These are phyloP conservation scores for Hippocampus guttulatus DNA, from an alignment of 2,113 vertebrate genomes.

Conservation along the genomic window DNA sequence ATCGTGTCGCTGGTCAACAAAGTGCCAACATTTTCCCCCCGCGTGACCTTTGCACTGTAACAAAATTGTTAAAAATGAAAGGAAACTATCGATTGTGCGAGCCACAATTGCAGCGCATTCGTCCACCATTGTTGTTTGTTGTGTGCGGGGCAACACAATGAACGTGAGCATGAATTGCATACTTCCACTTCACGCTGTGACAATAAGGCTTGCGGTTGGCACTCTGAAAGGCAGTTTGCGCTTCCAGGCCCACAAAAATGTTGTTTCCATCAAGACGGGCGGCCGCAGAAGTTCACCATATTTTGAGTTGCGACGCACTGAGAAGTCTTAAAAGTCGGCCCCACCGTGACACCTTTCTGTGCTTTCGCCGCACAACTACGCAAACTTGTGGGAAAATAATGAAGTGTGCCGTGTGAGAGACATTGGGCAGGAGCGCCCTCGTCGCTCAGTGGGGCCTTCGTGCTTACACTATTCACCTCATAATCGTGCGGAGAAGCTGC, in stretches of 20 bases:
- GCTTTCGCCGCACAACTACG: conserved; percentile 7
- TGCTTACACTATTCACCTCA: conserved; percentile 27
- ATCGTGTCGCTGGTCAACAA: neutral
- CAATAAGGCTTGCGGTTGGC: neutral
- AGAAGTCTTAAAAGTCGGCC: neutral
- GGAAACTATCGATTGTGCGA: neutral
- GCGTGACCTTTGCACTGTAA: neutral
- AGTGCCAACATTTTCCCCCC: neutral
- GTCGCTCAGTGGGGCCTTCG: conserved; percentile 14
- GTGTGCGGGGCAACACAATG: neutral
- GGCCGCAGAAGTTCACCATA: neutral
- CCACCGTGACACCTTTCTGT: conserved; percentile 23
- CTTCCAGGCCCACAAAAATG: conserved; percentile 1
- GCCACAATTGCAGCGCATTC: neutral
- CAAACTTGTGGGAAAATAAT: conserved; percentile 11
- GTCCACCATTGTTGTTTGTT: neutral
- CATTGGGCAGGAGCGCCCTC: conserved; percentile 16
- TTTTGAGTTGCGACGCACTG: neutral
- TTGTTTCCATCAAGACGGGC: neutral
- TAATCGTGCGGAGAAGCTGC: conserved; percentile 50
- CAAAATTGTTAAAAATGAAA: neutral
- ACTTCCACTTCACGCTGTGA: neutral
- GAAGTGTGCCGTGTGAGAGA: conserved; percentile 18
- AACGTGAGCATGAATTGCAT: neutral
- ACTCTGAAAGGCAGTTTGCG: neutral